Evolutionary conservation across 1,140 invertebrate species (phyloP), one percentile per base, ranked within the genome.

Genomic region (Platyura marginata): DNA sequence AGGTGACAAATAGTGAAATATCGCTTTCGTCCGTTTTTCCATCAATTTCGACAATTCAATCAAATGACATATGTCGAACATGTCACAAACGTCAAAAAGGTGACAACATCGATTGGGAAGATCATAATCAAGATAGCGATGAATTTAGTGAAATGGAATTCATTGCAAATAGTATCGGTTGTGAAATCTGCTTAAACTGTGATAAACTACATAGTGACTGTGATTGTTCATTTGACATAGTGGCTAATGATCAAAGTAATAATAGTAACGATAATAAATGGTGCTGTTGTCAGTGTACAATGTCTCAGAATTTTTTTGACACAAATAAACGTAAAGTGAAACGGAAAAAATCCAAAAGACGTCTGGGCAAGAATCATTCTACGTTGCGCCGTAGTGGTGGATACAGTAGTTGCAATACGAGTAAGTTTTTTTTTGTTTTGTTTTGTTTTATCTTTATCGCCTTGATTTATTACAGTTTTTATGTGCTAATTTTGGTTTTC

Each of bases 141-240:
- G 42, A 43, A 22, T 43, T 43, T 23, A 43, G 42, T 22, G 42
- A 43, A 36, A 13, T 35, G 10, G 42, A 43, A 36, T 43, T 43
- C 15, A 13, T 43, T 2, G 32, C 42, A n/a, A 43, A 43, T 13
- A 29, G 25, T 13, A 29, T 29, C 25, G 25, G 25, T 23, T 43
- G 42, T 23, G 42, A 43, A 8, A 6, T 43, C 5, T 43, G 42
- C 21, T 35, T 20, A 20, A 21, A 43, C 5, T 43, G 42, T 43
- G 42, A 43, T 23, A 43, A 43, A 16, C 34, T 34, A 22, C 36
- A 34, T 10, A 32, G 9, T 6, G 42, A 43, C 13, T 43, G 42
- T 37, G 18, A 35, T 43, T 43, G 42, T 36, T n/a, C 16, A 9
- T 20, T 6, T 4, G 21, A 40, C 18, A 10, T 18, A 29, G 6